These are phyloP conservation scores for Pituophis catenifer DNA, from an alignment of 2,113 vertebrate genomes.

Conservation along the genomic window DNA sequence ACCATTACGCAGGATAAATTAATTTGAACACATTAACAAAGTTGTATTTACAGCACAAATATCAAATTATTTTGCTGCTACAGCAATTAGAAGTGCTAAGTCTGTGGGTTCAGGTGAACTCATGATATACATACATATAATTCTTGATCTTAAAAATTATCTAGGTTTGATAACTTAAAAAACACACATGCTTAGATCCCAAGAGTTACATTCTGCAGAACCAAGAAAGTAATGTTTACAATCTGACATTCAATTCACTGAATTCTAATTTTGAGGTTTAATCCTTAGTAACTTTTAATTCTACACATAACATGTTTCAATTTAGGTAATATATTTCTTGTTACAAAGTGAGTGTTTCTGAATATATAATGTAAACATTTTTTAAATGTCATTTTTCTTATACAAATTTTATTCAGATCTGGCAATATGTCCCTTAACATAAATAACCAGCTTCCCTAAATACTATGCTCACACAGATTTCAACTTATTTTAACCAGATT, in stretches of 20 bases:
- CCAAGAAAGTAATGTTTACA: background rate
- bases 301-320: background rate
- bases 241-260: background rate
- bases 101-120: background rate
- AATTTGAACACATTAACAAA: background rate
- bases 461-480: slow-evolving; percentile 14
- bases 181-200: background rate
- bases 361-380: background rate
- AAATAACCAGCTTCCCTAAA: background rate
- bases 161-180: background rate
- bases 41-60: slow-evolving; percentile 20
- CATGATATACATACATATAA: background rate
- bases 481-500: background rate
- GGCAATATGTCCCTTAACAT: background rate
- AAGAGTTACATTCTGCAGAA: background rate
- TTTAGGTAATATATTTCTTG: background rate
- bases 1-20: background rate
- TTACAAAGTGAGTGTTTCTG: background rate
- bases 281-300: background rate
- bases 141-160: background rate
- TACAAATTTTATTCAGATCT: background rate
- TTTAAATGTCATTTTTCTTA: background rate
- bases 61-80: background rate
- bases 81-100: background rate
- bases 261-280: background rate